A percentile compares a stretch with the other conserved stretches of the same genome.
These are phyloP conservation scores for Penaeus chinensis DNA, from an alignment of 1,140 invertebrate genomes.

Conservation along the genomic window DNA sequence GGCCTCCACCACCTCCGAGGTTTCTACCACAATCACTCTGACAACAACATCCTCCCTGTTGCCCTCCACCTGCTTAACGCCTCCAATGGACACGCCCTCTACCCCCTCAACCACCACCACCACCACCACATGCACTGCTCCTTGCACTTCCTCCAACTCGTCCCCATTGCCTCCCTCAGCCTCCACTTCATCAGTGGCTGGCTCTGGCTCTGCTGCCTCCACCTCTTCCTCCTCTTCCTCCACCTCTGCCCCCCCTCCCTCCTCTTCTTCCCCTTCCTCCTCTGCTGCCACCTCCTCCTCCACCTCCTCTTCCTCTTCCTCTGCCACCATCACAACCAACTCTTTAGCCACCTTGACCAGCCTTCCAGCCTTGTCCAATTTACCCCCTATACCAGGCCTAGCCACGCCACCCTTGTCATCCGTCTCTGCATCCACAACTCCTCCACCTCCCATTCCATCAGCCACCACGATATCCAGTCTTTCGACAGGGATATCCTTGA, in stretches of 20 bases:
- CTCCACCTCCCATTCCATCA: constrained; percentile 1
- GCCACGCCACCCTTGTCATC: constrained; percentile 19
- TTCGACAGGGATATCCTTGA: neutral
- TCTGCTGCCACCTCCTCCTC: constrained; percentile 26
- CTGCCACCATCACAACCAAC: constrained; percentile 12
- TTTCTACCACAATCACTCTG: neutral
- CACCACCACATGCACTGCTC: constrained; percentile 49
- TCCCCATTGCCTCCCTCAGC: constrained; percentile 33
- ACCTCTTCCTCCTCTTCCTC: neutral
- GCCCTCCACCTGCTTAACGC: neutral
- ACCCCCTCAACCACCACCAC: constrained; percentile 40
- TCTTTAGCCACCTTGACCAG: constrained; percentile 29
- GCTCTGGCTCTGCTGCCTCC: neutral
- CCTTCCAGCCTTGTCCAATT: neutral
- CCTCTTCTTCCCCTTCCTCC: constrained; percentile 36
- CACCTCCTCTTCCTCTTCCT: constrained; percentile 34
- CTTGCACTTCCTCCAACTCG: constrained; percentile 54
- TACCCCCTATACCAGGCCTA: constrained; percentile 22
- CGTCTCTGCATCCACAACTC: neutral
- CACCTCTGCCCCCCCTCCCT: neutral
- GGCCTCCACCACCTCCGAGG: constrained; percentile 44
- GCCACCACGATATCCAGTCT: constrained; percentile 21
- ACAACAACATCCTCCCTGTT: constrained; percentile 10
- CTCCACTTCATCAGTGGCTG: constrained; percentile 26
- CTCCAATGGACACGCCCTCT: neutral